Evolutionary conservation across 2,888 invertebrate genomes (phyloP).

Genomic region (Rhabditoides inermis): DNA sequence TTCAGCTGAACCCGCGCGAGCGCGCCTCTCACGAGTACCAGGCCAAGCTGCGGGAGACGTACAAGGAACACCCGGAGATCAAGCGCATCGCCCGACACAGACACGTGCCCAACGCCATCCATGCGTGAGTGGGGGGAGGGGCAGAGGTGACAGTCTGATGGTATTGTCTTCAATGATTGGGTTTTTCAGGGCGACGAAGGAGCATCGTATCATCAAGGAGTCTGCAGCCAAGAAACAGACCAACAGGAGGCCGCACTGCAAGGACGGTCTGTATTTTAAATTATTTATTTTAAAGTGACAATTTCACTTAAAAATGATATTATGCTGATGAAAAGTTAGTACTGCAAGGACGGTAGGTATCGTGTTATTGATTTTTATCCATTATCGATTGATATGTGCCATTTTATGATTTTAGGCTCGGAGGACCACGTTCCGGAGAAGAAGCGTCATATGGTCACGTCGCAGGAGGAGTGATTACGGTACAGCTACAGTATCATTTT

Average conservation of each 20-base stretch:
- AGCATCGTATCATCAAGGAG: constrained; percentile 26
- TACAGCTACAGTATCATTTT: background rate
- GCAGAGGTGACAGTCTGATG: background rate
- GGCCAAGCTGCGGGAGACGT: constrained; percentile 82
- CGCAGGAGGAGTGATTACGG: constrained; percentile 2
- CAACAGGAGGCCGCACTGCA: constrained; percentile 72
- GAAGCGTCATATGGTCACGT: constrained; percentile 6
- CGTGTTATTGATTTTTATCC: too few relatives aligned
- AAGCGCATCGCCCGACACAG: constrained; percentile 81
- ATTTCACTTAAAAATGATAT: too few relatives aligned
- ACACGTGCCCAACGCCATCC: constrained; percentile 82
- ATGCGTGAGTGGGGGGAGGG: constrained; percentile 14
- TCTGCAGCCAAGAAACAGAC: constrained; percentile 59
- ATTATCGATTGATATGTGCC: background rate
- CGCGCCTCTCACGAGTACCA: constrained; percentile 74
- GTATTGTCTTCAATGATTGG: background rate
- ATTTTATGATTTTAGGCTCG: constrained; percentile 2
- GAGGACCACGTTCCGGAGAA: constrained; percentile 3
- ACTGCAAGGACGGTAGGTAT: too few relatives aligned
- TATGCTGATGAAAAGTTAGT: too few relatives aligned
- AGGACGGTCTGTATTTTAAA: too few relatives aligned
- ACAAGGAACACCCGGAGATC: constrained; percentile 82
- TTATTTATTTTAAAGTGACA: too few relatives aligned
- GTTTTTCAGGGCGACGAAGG: constrained; percentile 20
- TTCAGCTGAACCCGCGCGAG: constrained; percentile 77